Percentiles rank a stretch among this genome's conserved stretches.
These are phyloP conservation scores for Oligia latruncula DNA, from an alignment of 2,888 invertebrate genomes.

Conservation along the genomic window DNA sequence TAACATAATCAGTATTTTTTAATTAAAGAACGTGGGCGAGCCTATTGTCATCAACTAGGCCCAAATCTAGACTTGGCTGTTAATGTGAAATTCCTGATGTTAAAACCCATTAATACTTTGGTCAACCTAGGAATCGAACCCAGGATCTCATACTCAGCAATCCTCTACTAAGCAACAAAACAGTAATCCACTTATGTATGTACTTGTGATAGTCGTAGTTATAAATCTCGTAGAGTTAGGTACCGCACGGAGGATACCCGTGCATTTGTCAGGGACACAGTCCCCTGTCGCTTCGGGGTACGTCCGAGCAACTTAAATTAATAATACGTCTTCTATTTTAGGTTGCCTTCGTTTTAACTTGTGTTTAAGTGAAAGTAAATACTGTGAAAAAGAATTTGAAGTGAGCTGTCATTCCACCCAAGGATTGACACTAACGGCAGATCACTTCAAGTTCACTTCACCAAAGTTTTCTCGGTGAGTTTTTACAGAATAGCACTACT, in stretches of 20 bases:
- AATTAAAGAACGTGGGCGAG: neutral
- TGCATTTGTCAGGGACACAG: constrained; percentile 56
- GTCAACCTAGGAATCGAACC: fast-evolving
- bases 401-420: too few species aligned
- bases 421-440: too few species aligned
- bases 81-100: neutral
- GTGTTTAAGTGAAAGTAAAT: neutral
- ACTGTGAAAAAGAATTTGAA: too few species aligned
- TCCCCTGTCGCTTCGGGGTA: constrained; percentile 60
- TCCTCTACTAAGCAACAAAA: neutral
- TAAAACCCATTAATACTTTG: neutral
- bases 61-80: neutral
- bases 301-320: constrained; percentile 46
- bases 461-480: too few species aligned
- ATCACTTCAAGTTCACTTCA: too few species aligned
- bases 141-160: neutral
- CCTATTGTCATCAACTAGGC: neutral
- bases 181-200: constrained; percentile 37
- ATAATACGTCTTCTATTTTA: constrained; percentile 46
- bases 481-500: too few species aligned
- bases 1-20: too few species aligned
- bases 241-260: constrained; percentile 12
- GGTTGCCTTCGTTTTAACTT: constrained; percentile 3
- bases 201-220: constrained; percentile 45
- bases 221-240: constrained; percentile 58